A percentile compares a stretch with the other conserved stretches of the same genome.
These are phyloP conservation scores for Cheirogaleus major DNA, from an alignment of 2,797 vertebrate genomes.

Conservation along the genomic window DNA sequence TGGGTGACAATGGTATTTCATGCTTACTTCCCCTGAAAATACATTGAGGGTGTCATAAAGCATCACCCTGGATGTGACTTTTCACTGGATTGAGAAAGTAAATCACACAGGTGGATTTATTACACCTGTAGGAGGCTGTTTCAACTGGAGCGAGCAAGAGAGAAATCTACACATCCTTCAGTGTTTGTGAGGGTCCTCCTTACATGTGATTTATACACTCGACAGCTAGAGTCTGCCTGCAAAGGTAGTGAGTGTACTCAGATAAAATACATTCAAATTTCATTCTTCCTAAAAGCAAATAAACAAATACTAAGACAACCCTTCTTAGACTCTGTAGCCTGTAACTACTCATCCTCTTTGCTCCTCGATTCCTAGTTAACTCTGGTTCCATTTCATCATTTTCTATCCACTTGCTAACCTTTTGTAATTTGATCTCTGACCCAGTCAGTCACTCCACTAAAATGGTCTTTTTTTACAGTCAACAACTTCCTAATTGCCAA, in stretches of 20 bases:
- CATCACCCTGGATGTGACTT: background rate
- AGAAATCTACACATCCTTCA: background rate
- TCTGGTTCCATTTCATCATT: background rate
- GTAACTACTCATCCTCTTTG: background rate
- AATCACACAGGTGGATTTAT: background rate
- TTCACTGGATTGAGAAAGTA: background rate
- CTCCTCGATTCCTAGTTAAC: background rate
- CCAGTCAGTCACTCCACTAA: rapidly evolving
- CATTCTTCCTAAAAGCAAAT: background rate
- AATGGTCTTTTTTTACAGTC: background rate
- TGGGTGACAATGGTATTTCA: background rate
- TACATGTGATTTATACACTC: background rate
- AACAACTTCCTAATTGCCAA: background rate
- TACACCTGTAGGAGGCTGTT: background rate
- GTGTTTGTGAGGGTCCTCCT: background rate
- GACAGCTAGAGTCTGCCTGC: background rate
- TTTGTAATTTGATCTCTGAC: background rate
- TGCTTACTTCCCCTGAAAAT: background rate
- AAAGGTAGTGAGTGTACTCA: background rate
- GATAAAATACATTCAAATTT: background rate
- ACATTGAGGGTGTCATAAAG: background rate
- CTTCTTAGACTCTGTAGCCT: background rate
- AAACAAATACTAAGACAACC: background rate
- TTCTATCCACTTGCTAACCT: background rate
- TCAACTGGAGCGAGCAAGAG: background rate